Conservation (phyloP, 2,797 vertebrate species). For the Siniperca obscura region DNA sequence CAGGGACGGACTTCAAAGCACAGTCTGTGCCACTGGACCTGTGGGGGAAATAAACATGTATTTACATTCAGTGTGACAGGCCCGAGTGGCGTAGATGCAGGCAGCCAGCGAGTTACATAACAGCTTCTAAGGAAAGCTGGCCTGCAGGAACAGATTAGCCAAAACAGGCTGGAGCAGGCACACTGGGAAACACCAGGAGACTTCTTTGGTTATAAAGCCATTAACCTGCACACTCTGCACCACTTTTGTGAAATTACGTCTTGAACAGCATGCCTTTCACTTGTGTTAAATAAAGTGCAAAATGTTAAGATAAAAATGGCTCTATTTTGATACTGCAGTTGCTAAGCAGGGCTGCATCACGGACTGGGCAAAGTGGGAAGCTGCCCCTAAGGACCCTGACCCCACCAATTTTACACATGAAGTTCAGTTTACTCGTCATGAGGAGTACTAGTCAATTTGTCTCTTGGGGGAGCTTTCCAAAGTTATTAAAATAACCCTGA, state of each 20-base stretch:
- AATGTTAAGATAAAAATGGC: not conserved
- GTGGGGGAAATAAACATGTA: slow-evolving; percentile 47
- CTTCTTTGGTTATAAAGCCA: slow-evolving; percentile 43
- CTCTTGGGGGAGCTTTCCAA: not conserved
- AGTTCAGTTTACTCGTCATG: not conserved
- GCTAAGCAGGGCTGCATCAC: not conserved
- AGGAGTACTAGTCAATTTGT: not conserved
- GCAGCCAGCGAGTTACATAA: slow-evolving; percentile 71
- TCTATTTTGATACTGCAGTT: not conserved
- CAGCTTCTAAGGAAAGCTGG: slow-evolving; percentile 57
- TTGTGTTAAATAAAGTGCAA: not conserved
- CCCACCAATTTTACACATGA: not conserved
- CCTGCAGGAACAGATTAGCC: slow-evolving; percentile 60
- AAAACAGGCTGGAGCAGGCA: slow-evolving; percentile 42
- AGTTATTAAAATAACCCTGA: not conserved
- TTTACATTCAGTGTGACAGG: slow-evolving; percentile 65
- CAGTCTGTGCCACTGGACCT: slow-evolving; percentile 47
- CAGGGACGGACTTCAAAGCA: slow-evolving; percentile 65
- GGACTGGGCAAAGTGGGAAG: too few relatives aligned
- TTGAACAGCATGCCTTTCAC: not conserved
- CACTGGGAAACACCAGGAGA: slow-evolving; percentile 42
- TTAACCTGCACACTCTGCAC: slow-evolving; percentile 17
- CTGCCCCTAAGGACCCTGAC: not conserved
- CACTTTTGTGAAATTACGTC: not conserved
- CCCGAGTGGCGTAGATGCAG: slow-evolving; percentile 25